phyloP scores from a whole-genome alignment of 2,888 invertebrate species.

The Nemoura dubitans region DNA sequence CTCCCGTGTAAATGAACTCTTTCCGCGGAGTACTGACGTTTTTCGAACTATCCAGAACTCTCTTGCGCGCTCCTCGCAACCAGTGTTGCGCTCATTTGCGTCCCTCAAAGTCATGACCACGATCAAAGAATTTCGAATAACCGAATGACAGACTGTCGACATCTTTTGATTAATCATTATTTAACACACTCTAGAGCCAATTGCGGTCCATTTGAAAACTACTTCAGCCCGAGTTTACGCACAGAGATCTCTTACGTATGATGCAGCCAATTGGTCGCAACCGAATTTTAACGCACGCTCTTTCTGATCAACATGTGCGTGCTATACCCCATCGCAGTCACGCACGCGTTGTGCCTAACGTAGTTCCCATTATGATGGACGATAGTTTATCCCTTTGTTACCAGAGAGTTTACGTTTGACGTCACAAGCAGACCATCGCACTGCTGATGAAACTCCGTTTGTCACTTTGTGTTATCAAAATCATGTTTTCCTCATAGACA shows the following conservation, averaged over 20 bases:
- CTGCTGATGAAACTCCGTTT: background rate
- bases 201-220: background rate
- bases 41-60: no score
- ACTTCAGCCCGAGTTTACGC: background rate
- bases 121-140: background rate
- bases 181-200: background rate
- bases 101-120: background rate
- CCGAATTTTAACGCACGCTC: background rate
- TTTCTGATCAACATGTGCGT: background rate
- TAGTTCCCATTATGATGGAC: background rate
- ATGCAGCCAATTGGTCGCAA: background rate
- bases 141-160: background rate
- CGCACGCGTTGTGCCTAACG: background rate
- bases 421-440: background rate
- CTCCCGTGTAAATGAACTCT: no score
- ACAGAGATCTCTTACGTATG: background rate
- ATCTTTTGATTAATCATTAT: background rate
- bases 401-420: background rate
- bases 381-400: background rate
- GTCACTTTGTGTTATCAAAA: background rate
- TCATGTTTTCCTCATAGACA: background rate
- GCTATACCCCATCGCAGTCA: background rate
- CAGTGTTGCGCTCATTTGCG: background rate
- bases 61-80: no score
- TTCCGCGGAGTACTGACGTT: no score